These are phyloP conservation scores for Microtus ochrogaster DNA, from an alignment of 2,113 vertebrate species.

Conservation along the genomic window DNA sequence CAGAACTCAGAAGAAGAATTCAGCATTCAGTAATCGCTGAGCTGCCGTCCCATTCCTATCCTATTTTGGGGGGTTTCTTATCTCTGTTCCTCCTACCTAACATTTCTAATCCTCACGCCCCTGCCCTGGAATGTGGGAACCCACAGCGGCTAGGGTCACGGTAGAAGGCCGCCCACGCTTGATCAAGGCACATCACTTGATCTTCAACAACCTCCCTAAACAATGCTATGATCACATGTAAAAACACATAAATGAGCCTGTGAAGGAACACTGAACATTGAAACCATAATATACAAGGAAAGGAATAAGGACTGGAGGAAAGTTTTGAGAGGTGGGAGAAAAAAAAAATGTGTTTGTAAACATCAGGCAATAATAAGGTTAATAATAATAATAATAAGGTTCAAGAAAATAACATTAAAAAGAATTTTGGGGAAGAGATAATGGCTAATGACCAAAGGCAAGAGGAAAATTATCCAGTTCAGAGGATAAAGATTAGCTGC, in stretches of 20 bases:
- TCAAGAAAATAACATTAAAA: not conserved
- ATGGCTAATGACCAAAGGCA: not conserved
- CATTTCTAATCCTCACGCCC: too few relatives aligned
- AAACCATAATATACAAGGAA: not conserved
- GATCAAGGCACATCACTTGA: too few relatives aligned
- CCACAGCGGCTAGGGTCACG: too few relatives aligned
- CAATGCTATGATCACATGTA: not conserved
- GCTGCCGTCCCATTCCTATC: too few relatives aligned
- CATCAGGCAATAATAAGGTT: not conserved
- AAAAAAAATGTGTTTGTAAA: not conserved
- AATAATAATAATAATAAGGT: constrained; percentile 34
- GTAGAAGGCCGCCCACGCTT: too few relatives aligned
- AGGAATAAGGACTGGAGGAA: not conserved
- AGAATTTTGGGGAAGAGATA: not conserved
- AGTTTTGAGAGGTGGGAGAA: not conserved
- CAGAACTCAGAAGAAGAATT: too few relatives aligned
- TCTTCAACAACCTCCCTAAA: not conserved
- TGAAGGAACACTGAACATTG: not conserved
- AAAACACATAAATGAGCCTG: not conserved
- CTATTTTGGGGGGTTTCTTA: too few relatives aligned
- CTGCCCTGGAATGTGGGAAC: too few relatives aligned
- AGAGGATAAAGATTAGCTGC: not conserved
- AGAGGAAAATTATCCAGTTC: not conserved
- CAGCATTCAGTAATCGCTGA: too few relatives aligned
- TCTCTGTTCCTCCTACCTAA: too few relatives aligned